Conservation (phyloP, 2,888 invertebrate genomes). For the Ernsta delagoae region DNA sequence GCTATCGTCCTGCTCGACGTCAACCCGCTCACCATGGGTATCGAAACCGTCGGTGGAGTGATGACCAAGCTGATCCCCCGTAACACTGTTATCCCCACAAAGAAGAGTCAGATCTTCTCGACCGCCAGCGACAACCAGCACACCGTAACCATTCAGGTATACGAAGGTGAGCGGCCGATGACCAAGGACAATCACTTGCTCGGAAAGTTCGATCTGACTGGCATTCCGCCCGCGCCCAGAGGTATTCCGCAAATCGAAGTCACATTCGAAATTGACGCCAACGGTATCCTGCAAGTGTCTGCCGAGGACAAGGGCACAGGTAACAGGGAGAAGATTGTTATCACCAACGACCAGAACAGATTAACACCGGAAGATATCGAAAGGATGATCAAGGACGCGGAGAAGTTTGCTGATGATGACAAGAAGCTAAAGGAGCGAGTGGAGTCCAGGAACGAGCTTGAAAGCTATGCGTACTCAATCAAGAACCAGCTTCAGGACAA, state of each 20-base stretch:
- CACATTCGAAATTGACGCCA: constrained; percentile 97
- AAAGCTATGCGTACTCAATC: constrained; percentile 98
- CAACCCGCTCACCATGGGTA: constrained; percentile 99
- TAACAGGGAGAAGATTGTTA: constrained; percentile 99
- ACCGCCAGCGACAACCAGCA: constrained; percentile 99
- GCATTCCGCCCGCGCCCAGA: constrained; percentile 97
- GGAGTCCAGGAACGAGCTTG: constrained; percentile 98
- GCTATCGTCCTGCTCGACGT: constrained; percentile 98
- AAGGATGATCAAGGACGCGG: constrained; percentile 99
- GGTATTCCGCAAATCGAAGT: constrained; percentile 98
- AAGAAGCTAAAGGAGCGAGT: constrained; percentile 98
- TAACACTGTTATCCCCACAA: constrained; percentile 99
- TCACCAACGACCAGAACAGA: constrained; percentile 99
- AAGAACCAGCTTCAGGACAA: constrained; percentile 99
- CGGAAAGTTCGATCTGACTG: constrained; percentile 99
- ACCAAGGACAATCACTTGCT: constrained; percentile 99
- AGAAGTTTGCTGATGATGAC: constrained; percentile 99
- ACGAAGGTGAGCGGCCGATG: constrained; percentile 99
- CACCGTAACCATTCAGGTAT: constrained; percentile 99
- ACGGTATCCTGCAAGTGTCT: constrained; percentile 97
- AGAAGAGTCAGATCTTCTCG: constrained; percentile 99
- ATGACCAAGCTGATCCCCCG: constrained; percentile 99
- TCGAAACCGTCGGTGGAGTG: constrained; percentile 99
- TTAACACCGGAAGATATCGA: constrained; percentile 99
- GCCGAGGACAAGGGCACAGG: constrained; percentile 99